These are phyloP conservation scores for Hyperoodon ampullatus DNA, from an alignment of 2,113 vertebrate species.

Conservation along the genomic window DNA sequence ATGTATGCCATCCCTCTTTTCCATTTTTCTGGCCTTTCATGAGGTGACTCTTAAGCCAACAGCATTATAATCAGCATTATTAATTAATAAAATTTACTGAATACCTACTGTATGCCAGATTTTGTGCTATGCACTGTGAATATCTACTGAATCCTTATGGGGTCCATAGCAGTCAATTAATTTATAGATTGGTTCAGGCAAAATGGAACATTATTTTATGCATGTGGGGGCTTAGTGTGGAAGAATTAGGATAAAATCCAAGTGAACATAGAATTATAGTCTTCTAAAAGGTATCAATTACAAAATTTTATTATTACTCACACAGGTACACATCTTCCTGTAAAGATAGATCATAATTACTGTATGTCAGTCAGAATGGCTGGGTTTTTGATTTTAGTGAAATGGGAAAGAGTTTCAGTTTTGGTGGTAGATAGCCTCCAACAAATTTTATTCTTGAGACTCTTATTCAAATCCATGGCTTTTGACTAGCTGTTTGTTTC, in stretches of 20 bases:
- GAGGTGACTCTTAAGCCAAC: background rate
- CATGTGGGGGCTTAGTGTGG: background rate
- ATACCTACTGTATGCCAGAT: background rate
- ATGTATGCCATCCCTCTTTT: background rate
- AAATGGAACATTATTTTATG: background rate
- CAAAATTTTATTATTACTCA: background rate
- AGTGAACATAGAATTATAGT: background rate
- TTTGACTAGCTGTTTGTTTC: background rate
- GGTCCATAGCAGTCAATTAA: background rate
- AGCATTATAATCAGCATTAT: background rate
- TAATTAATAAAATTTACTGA: conserved; percentile 1
- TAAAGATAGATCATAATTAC: background rate
- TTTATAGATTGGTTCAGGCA: background rate
- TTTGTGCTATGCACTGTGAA: background rate
- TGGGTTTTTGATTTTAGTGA: conserved; percentile 2
- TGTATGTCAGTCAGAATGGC: background rate
- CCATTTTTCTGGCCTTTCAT: background rate
- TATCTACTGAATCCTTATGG: background rate
- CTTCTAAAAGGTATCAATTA: background rate
- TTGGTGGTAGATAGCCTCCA: background rate
- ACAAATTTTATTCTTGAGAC: background rate
- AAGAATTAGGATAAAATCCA: background rate
- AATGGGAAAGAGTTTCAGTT: conserved; percentile 5
- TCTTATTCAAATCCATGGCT: background rate
- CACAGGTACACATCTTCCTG: background rate